phyloP scores from a whole-genome alignment of 2,797 vertebrate genomes.

The Myiotriccus ornatus region DNA sequence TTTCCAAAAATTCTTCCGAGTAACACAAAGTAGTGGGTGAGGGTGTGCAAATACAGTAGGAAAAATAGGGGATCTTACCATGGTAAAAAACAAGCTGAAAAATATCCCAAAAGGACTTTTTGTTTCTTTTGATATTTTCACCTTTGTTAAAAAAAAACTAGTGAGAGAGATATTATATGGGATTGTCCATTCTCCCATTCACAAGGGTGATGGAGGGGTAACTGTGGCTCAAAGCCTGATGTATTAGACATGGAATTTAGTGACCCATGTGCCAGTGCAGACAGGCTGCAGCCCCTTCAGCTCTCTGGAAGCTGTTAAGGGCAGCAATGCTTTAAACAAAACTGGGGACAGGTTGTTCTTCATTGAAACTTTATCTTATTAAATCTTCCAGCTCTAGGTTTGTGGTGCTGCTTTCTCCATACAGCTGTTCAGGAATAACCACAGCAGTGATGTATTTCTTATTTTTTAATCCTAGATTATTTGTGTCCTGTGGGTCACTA shows the following conservation, averaged over 20 bases:
- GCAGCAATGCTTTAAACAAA: neutral
- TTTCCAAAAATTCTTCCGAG: neutral
- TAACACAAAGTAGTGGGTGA: neutral
- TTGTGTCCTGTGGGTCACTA: constrained; percentile 82
- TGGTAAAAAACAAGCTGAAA: neutral
- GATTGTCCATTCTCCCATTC: neutral
- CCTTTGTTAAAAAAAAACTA: neutral
- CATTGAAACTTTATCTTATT: neutral
- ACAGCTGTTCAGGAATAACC: neutral
- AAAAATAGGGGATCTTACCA: neutral
- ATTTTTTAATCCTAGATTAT: constrained; percentile 32
- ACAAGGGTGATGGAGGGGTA: neutral
- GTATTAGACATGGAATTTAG: neutral
- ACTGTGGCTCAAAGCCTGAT: neutral
- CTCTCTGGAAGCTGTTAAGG: neutral
- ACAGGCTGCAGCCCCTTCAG: neutral
- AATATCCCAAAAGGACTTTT: neutral
- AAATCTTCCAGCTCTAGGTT: neutral
- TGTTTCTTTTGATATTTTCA: neutral
- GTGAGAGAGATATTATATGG: neutral
- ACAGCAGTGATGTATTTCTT: neutral
- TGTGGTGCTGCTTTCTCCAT: neutral
- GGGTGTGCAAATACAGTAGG: neutral
- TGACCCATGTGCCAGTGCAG: neutral
- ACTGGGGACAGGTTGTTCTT: neutral